Conservation (phyloP, 1,140 invertebrate species). For the Rhynchophorus ferrugineus region DNA sequence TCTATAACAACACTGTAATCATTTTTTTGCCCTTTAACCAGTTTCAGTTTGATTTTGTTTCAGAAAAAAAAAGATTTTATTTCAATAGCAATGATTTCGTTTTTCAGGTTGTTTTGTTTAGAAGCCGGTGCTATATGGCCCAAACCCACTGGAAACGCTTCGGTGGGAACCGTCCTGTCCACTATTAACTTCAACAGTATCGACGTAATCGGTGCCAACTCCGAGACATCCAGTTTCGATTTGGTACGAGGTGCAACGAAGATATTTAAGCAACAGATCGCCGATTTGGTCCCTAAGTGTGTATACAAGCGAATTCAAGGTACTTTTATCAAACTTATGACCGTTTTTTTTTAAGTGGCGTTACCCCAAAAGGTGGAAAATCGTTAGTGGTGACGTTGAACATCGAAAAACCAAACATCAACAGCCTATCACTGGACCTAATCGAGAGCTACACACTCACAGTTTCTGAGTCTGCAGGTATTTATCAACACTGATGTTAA, state of each 20-base stretch:
- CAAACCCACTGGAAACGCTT: conserved; percentile 55
- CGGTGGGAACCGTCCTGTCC: conserved; percentile 50
- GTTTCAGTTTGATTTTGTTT: no score
- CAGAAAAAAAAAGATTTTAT: no score
- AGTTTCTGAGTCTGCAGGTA: conserved; percentile 38
- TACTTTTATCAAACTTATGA: no score
- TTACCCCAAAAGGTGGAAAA: conserved; percentile 28
- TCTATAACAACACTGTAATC: not conserved
- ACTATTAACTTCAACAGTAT: conserved; percentile 55
- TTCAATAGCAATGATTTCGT: no score
- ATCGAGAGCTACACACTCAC: conserved; percentile 61
- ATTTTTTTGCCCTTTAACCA: no score
- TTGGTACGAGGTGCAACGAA: conserved; percentile 42
- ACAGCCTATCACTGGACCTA: conserved; percentile 48
- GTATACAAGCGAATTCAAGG: no score
- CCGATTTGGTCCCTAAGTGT: conserved; percentile 32
- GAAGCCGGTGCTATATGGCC: conserved; percentile 61
- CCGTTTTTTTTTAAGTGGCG: conserved; percentile 20
- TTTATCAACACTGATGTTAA: no score
- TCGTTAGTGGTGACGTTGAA: conserved; percentile 34
- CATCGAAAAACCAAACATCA: conserved; percentile 30
- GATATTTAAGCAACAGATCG: conserved; percentile 36
- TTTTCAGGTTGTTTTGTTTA: conserved; percentile 47
- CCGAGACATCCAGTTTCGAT: conserved; percentile 39
- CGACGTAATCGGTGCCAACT: conserved; percentile 39